These are phyloP conservation scores for Euzetes globulus DNA, from an alignment of 2,888 invertebrate genomes.

Conservation along the genomic window DNA sequence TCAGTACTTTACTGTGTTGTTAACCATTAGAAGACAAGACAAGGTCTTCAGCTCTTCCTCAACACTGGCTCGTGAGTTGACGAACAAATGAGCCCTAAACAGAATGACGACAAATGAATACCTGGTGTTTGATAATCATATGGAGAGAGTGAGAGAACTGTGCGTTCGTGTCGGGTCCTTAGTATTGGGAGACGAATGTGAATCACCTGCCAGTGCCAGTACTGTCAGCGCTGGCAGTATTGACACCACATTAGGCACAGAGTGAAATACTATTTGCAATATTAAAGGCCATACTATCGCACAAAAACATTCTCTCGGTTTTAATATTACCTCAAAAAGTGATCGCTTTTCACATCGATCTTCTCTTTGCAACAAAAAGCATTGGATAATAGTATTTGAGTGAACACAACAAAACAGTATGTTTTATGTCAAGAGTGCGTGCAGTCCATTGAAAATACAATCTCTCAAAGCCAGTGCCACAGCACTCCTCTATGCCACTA, in stretches of 20 bases:
- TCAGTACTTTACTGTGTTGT: not conserved
- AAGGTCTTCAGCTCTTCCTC: not conserved
- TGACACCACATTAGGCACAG: not conserved
- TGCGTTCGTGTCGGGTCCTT: not conserved
- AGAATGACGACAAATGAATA: conserved; percentile 23
- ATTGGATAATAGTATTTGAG: not conserved
- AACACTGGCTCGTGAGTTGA: not conserved
- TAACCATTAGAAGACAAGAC: not conserved
- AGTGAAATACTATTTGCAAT: not conserved
- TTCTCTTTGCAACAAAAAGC: not conserved
- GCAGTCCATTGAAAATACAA: not conserved
- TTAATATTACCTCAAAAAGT: not conserved
- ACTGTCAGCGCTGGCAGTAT: not conserved
- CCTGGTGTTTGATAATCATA: conserved; percentile 14
- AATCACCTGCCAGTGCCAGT: conserved; percentile 24
- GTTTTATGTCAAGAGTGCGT: not conserved
- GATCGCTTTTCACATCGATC: conserved; percentile 8
- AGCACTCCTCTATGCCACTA: not conserved
- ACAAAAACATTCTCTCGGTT: not conserved
- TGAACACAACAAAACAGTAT: not conserved
- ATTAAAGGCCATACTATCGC: not conserved
- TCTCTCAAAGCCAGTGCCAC: not conserved
- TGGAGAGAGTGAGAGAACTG: not conserved
- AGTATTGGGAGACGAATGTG: not conserved
- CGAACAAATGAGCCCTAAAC: not conserved